Percentiles rank a stretch among this genome's conserved stretches.
Evolutionary conservation across 2,888 invertebrate species (phyloP).

Genomic region (Nemotelus nigrinus): DNA sequence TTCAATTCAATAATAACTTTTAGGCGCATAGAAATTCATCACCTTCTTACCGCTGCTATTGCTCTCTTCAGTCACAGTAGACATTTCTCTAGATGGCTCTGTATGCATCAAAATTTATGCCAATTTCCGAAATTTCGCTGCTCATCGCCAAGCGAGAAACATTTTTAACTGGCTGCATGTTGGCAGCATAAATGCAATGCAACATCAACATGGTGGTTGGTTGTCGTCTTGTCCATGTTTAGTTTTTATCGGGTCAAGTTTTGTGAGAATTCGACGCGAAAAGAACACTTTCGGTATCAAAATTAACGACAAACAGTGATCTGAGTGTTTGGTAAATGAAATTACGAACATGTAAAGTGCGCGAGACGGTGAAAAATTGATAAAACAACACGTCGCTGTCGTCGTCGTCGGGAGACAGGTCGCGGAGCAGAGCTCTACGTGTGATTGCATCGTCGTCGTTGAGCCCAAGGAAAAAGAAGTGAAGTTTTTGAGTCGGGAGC

Average conservation of each 20-base stretch:
- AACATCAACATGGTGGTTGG: slow-evolving; percentile 50
- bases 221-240: slow-evolving; percentile 41
- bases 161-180: slow-evolving; percentile 41
- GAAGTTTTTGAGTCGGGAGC: slow-evolving; percentile 40
- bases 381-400: slow-evolving; percentile 27
- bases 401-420: slow-evolving; percentile 26
- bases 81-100: background rate
- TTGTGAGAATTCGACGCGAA: slow-evolving; percentile 28
- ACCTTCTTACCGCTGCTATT: no score
- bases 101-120: background rate
- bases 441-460: slow-evolving; percentile 39
- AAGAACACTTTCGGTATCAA: slow-evolving; percentile 1
- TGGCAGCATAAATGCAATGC: slow-evolving; percentile 48
- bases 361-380: slow-evolving; percentile 28
- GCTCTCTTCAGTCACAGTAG: no score
- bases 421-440: slow-evolving; percentile 24
- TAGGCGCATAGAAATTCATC: no score
- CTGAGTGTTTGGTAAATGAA: slow-evolving; percentile 19
- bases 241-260: slow-evolving; percentile 42
- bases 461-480: slow-evolving; percentile 33
- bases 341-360: slow-evolving; percentile 37
- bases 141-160: background rate
- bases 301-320: background rate
- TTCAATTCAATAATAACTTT: no score
- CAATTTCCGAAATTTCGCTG: background rate